These are phyloP conservation scores for Nasua narica DNA, from an alignment of 2,797 vertebrate genomes.

Conservation along the genomic window DNA sequence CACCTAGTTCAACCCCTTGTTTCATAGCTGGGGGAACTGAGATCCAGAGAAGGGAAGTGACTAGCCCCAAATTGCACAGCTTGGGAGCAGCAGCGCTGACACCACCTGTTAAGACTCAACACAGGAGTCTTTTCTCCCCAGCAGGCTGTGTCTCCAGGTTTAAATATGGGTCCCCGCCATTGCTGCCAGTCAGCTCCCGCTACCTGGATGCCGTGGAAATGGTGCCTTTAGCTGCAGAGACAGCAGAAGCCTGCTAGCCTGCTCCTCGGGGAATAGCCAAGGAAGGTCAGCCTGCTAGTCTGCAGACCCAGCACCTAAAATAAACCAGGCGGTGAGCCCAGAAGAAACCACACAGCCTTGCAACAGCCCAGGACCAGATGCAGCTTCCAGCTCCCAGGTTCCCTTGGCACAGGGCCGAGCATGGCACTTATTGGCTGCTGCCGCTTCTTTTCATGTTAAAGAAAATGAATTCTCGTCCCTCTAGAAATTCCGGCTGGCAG, in stretches of 20 bases:
- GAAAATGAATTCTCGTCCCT: neutral
- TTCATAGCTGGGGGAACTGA: neutral
- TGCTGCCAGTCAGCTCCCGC: neutral
- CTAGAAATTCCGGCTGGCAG: neutral
- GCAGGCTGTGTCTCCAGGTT: neutral
- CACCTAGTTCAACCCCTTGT: neutral
- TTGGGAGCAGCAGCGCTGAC: neutral
- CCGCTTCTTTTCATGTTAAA: constrained; percentile 4
- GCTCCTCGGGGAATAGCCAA: constrained; percentile 32
- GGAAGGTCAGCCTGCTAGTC: constrained; percentile 39
- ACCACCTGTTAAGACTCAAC: neutral
- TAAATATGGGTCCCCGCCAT: neutral
- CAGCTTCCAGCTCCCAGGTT: neutral
- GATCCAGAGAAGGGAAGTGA: neutral
- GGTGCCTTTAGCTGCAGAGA: neutral
- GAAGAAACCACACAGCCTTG: neutral
- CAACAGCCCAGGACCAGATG: neutral
- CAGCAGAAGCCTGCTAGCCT: neutral
- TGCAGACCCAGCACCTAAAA: constrained; percentile 56
- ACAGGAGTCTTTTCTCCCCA: neutral
- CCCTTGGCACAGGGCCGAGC: neutral
- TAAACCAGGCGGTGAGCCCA: constrained; percentile 45
- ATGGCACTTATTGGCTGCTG: neutral
- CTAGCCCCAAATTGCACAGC: neutral
- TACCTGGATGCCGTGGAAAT: constrained; percentile 1